Evolutionary conservation across 2,797 vertebrate species (phyloP), one percentile per base, ranked within the genome.

Genomic region (Lophius americanus): DNA sequence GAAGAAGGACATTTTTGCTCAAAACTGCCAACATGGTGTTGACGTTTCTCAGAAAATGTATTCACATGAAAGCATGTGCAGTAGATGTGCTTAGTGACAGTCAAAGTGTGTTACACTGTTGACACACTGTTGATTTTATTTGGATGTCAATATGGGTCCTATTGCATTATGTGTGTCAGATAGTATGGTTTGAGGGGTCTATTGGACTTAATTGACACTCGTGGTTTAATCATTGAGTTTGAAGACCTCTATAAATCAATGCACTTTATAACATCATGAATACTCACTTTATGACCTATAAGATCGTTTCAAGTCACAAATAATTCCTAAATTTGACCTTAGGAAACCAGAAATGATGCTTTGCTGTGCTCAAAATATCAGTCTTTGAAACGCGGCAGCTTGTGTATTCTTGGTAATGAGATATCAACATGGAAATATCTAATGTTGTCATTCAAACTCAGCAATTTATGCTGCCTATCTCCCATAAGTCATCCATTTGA

Each of bases 21-120:
- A 70, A 23, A 70, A 68, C 74, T 83, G 73, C 65, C 76, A 86
- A 83, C 78, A 60, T n/a, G 47, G 60, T 61, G 68, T 74, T 73
- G 77, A 76, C 70, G 76, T 69, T 51, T 55, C 67, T 67, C 50
- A 60, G 23, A 70, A 23, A 71, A 44, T n/a, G 13, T 49, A 41
- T 56, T 36, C 64, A 46, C 59, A 52, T 43, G 63, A 43, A 60
- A 75, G 62, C 55, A 68, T 53, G 50, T 58, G 35, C 53, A 56
- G 63, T 64, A 9, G 52, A 49, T 77, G 70, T 65, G 41, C 42
- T 10, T 41, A 61, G 58, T 6, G 39, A 56, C 44, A 68, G 23
- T 23, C 23, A 23, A 23, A 23, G 43, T 56, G 39, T 70, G 47
- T 43, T 41, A 43, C 12, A 73, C 4, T 6, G 73, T 51, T 50